Evolutionary conservation across 2,888 invertebrate genomes (phyloP), one percentile per base, ranked within the genome.

Genomic region (Drosophila pegasa): DNA sequence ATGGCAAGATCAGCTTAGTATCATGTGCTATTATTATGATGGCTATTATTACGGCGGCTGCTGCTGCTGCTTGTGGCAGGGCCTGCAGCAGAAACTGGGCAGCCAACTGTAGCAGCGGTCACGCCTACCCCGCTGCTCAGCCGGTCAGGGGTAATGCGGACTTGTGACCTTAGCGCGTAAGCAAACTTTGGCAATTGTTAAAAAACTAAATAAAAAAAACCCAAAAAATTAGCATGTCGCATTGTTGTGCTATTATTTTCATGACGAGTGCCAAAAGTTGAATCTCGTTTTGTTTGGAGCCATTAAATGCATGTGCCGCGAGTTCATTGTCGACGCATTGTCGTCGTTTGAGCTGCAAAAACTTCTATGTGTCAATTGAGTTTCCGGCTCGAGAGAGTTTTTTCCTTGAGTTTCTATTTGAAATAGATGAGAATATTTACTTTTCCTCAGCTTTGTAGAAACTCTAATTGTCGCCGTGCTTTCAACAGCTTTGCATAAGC

Each of bases 151-250:
- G 9, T 45, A 71, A 37, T 64, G 70, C 41, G 76, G 40, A 18
- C 29, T 25, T 64, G 69, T 85, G 87, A 82, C 84, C 84, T 85
- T 87, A 76, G 83, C 80, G 80, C 85, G 78, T 76, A 72, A 76
- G 74, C 80, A 70, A 80, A 76, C 78, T 78, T 84, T 71, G 82
- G 52, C 67, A 75, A 71, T 61, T 72, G 60, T 52, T 71, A 57
- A 25, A 51, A n/a, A 38, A 7, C 2, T 1, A 22, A 22, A 1
- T n/a, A 43, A 6, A 20, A 20, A 2, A 14, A 10, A 41, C 3
- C 3, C 29, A 8, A 22, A 33, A 80, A 78, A 71, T 70, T 75
- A 71, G 67, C 75, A 75, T 74, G 78, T 74, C 74, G 78, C 74
- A 84, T 84, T 79, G 78, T 67, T 70, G 47, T 67, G 31, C 51